Evolutionary conservation across 2,797 vertebrate species (phyloP).

Genomic region (Lithobates pipiens): DNA sequence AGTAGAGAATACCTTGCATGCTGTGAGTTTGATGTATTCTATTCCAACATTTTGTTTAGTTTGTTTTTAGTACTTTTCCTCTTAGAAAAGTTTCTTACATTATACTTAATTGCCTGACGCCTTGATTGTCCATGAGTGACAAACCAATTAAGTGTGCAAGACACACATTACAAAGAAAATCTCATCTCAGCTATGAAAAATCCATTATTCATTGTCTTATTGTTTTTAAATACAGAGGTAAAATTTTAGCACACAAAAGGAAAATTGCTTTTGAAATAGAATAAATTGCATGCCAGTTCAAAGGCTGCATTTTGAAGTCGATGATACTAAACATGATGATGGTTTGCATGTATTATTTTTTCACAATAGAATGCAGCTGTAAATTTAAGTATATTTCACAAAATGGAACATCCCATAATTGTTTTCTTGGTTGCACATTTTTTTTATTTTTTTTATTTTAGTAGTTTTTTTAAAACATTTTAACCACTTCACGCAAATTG

Average conservation of each 20-base stretch:
- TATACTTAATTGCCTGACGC: constrained; percentile 76
- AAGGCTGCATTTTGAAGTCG: constrained; percentile 72
- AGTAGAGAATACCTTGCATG: constrained; percentile 64
- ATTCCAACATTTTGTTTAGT: constrained; percentile 72
- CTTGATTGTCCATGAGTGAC: constrained; percentile 79
- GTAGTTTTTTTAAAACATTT: not conserved
- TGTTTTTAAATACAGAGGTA: constrained; percentile 81
- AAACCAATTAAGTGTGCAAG: constrained; percentile 78
- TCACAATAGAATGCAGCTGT: constrained; percentile 57
- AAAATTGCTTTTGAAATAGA: constrained; percentile 79
- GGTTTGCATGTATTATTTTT: constrained; percentile 65
- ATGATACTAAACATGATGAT: constrained; percentile 65
- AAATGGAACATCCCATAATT: constrained; percentile 53
- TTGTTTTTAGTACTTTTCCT: constrained; percentile 73
- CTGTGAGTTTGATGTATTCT: constrained; percentile 71
- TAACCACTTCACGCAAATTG: not conserved
- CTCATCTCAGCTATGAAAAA: constrained; percentile 76
- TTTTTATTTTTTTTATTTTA: constrained; percentile 1
- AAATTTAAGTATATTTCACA: constrained; percentile 51
- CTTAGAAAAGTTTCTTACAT: constrained; percentile 75
- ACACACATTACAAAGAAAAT: constrained; percentile 76
- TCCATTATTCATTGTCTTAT: constrained; percentile 81
- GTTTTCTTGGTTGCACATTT: constrained; percentile 26
- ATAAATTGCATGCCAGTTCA: constrained; percentile 76
- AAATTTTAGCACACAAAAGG: constrained; percentile 77